These are phyloP conservation scores for Chymomyza costata DNA, from an alignment of 1,140 invertebrate genomes.

Conservation along the genomic window DNA sequence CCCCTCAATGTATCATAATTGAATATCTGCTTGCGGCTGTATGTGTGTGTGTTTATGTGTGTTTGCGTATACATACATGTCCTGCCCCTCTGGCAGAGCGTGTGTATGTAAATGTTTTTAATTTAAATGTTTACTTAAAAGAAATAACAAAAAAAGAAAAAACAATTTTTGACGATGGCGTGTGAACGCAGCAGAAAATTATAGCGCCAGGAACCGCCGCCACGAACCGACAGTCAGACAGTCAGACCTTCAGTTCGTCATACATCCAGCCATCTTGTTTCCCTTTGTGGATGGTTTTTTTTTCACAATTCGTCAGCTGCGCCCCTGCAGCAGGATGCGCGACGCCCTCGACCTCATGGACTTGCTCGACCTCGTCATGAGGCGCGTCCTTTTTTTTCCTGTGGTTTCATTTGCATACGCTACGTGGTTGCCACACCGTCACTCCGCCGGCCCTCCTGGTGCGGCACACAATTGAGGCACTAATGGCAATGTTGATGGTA, in stretches of 20 bases:
- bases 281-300: conserved; percentile 32
- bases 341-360: conserved; percentile 2
- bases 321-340: conserved; percentile 39
- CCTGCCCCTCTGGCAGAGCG: conserved; percentile 1
- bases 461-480: conserved; percentile 53
- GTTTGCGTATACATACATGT: neutral
- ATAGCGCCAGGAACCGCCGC: conserved; percentile 27
- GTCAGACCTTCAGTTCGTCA: neutral
- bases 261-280: conserved; percentile 41
- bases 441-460: conserved; percentile 36
- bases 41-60: too few species aligned
- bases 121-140: conserved; percentile 70
- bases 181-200: conserved; percentile 70
- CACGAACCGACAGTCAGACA: neutral
- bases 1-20: conserved; percentile 63
- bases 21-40: conserved; percentile 66
- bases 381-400: conserved; percentile 35
- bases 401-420: conserved; percentile 71
- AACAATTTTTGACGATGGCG: conserved; percentile 68
- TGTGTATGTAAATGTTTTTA: conserved; percentile 67
- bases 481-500: conserved; percentile 67
- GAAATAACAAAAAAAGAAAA: conserved; percentile 32
- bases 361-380: neutral
- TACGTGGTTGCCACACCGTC: conserved; percentile 62
- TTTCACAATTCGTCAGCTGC: conserved; percentile 73